Conservation (phyloP, 2,113 vertebrate genomes). For the Corythaeola cristata region DNA sequence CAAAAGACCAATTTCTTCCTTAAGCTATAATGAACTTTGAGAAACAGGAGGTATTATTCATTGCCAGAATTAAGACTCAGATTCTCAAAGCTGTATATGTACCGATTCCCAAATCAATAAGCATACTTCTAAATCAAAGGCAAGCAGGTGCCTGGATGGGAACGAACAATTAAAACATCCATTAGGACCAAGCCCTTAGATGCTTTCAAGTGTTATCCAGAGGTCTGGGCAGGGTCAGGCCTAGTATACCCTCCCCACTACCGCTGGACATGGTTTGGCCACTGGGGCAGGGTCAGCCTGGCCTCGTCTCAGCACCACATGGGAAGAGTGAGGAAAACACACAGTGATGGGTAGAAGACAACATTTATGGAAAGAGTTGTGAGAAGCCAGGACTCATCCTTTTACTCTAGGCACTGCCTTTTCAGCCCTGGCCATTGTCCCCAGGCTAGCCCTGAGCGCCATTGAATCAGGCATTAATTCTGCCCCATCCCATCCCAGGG, state of each 20-base stretch:
- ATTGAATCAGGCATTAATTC: background rate
- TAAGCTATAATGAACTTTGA: background rate
- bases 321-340: rapidly evolving
- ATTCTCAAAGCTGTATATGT: background rate
- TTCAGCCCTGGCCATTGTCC: background rate
- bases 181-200: rapidly evolving
- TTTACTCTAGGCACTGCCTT: background rate
- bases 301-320: rapidly evolving
- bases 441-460: background rate
- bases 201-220: background rate
- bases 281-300: background rate
- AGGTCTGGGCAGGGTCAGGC: background rate
- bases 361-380: background rate
- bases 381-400: background rate
- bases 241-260: background rate
- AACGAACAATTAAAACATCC: background rate
- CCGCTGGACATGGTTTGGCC: background rate
- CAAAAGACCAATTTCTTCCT: background rate
- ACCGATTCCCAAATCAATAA: background rate
- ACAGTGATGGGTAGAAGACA: background rate
- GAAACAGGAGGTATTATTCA: background rate
- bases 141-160: background rate
- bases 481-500: rapidly evolving
- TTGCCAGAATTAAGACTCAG: background rate
- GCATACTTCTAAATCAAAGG: background rate